Evolutionary conservation across 1,140 invertebrate species (phyloP), one percentile per base, ranked within the genome.

Genomic region (Drosophila willistoni): DNA sequence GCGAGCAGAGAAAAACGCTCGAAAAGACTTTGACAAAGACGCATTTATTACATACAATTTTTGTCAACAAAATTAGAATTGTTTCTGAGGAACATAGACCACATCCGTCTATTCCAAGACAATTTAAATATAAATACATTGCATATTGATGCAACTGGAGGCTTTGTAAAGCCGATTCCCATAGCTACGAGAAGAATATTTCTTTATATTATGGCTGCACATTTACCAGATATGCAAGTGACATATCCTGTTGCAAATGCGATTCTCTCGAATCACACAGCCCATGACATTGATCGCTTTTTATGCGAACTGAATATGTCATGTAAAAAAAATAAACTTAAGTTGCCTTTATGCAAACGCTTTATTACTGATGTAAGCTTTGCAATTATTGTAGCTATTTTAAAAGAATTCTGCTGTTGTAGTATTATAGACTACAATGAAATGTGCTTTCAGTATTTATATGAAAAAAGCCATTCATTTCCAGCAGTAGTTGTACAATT

Each of bases 331-430:
- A 56, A 33, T 12, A 56, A 56, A 33, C 29, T 56, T 3, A 13
- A n/a, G 10, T 7, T n/a, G 2, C 54, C 54, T 1, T 7, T 33
- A 6, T 56, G 54, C 54, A 56, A 33, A 14, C 54, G 54, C 19
- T 12, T 56, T 12, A 29, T 56, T 13, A 56, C 54, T 56, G 54
- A 56, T 19, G 54, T 56, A 1, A 56, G 54, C n/a, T 56, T 56
- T 13, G 25, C 54, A 6, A 56, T 56, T 29, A 56, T 33, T 5
- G 4, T 34, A 9, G 34, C 34, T 9, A 34, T 34, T 34, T 9
- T 9, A 9, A 34, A 34, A 10, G 34, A 34, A 34, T 34, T 9
- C 34, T 34, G n/a, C n/a, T n/a, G 25, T 5, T 13, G 29, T n/a
- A 29, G 13, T 19, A 56, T 6, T 56, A 29, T 29, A 29, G 54